Evolutionary conservation across 2,888 invertebrate species (phyloP), one percentile per base, ranked within the genome.

Genomic region (Microctonus brassicae): DNA sequence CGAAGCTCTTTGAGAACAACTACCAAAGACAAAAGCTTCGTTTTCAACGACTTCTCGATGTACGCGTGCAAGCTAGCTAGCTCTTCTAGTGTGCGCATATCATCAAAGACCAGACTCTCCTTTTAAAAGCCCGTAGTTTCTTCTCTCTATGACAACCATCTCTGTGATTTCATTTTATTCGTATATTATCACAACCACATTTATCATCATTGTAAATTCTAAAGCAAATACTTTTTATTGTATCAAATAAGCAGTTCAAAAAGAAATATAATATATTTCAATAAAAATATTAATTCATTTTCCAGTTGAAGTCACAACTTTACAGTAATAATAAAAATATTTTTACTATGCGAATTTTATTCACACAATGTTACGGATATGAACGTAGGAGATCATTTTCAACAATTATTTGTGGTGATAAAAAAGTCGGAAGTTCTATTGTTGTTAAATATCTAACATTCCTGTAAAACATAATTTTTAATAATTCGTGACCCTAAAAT

Each of bases 41-140:
- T 57, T 57, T 29, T 57, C 57, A 57, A 57, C 26, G 57, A 57
- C 57, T 55, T 55, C 57, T 57, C 57, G 57, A 57, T 24, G 57
- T 29, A 57, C 57, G 57, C 26, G 57, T 13, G 26, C n/a, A n/a
- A 24, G 26, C 29, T 29, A 6, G 26, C n/a, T 57, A n/a, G n/a
- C n/a, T n/a, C n/a, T n/a, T 13, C 24, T 29, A 20, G 52, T 53
- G 52, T 20, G 4, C 52, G 20, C 26, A n/a, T 57, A 57, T 57
- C 57, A 57, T 57, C 57, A 57, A 57, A 57, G 57, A 24, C 26
- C 24, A 29, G 29, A 57, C 13, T 57, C 57, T 57, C 26, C 26
- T 57, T 29, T 24, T n/a, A 29, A 57, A 57, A 57, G 53, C 26
- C 26, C 53, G 53, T 22, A 55, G 11, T 55, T 55, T 55, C 26